Evolutionary conservation across 1,140 invertebrate species (phyloP), one percentile per base, ranked within the genome.

Genomic region (Brachystomella parvula): DNA sequence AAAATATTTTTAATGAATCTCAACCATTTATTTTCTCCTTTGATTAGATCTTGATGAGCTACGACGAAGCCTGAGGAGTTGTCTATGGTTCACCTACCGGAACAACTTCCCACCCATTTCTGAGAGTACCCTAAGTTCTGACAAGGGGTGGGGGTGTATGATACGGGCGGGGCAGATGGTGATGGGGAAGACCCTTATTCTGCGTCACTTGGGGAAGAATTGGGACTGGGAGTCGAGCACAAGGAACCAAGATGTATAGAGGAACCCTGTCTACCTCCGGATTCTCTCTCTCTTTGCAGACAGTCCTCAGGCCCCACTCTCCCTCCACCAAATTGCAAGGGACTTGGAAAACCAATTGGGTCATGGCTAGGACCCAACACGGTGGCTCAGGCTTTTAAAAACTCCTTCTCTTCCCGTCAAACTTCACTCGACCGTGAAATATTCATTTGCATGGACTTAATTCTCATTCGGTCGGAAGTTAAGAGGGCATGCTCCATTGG

Each of bases 301-400:
- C 76, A 86, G 85, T 67, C 86, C 89, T 74, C 86, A 86, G 75
- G 88, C 90, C 63, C 86, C 87, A 58, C 98, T 92, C 79, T 98
- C 96, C 6, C 47, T 73, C 19, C 96, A 99, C 79, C 93, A 98
- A 80, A 98, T 99, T 71, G 91, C 96, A 47, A 83, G 92, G 71
- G 97, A 3, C 92, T 97, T 79, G 94, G 94, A 49, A 98, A 98
- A 80, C 84, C 87, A 73, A 87, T 99, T 15, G 96, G 96, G 19
- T 87, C 96, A 76, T 99, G 97, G 97, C 97, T 99, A 81, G 96
- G 97, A 56, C 97, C 97, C 31, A 99, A 99, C 79, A 98, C 96
- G 70, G 63, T 77, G 71, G 75, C 71, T 73, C 77, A 71, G 74
- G 68, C 78, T 81, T 84, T 71, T 76, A 98, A 95, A 98, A 96